Base-by-base conservation (phyloP, 2,113 vertebrate species). In the Salvelinus alpinus region DNA sequence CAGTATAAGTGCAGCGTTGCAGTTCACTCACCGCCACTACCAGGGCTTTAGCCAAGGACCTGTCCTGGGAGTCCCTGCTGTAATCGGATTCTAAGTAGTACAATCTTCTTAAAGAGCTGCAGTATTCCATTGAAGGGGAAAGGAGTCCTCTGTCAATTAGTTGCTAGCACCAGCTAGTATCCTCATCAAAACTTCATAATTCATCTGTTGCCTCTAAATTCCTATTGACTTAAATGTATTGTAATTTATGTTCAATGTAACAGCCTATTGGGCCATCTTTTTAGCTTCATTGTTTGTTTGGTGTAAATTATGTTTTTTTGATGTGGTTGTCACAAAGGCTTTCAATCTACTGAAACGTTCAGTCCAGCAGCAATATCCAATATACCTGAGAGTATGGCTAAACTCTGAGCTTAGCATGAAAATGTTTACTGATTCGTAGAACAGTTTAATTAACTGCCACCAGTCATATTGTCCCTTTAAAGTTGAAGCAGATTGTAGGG, bases 171-270 rank as follows among this genome's bases (percentile, higher is more conserved):
- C 51, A 54, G 51, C 1, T 18, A 73, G 4, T 34, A 75, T 71
- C 84, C 79, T 82, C 81, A 77, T 80, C 74, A 77, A 67, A 54
- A 80, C 51, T 75, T 73, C 76, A 78, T 84, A 86, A 87, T 80
- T 78, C 70, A 13, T 13, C 64, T 73, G 51, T 4, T 14, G 78
- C 57, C 73, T 64, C 69, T 75, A 68, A 81, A 82, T 76, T 80
- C 78, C 71, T 76, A 84, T 88, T 84, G 83, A 70, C 71, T 73
- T 73, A 67, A 77, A 34, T 84, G 29, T 84, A 79, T 22, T 57
- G 71, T 78, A 70, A 81, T 84, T 83, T 72, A 59, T 1, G 29
- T 73, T 75, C 82, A 80, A 73, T 71, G 64, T 68, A 69, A 54
- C 9, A 62, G 7, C 20, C 34, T 8, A 24, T n/a, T 62, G 6